Conservation (phyloP, 2,888 invertebrate genomes). For the Acanthosepion lycidas region DNA sequence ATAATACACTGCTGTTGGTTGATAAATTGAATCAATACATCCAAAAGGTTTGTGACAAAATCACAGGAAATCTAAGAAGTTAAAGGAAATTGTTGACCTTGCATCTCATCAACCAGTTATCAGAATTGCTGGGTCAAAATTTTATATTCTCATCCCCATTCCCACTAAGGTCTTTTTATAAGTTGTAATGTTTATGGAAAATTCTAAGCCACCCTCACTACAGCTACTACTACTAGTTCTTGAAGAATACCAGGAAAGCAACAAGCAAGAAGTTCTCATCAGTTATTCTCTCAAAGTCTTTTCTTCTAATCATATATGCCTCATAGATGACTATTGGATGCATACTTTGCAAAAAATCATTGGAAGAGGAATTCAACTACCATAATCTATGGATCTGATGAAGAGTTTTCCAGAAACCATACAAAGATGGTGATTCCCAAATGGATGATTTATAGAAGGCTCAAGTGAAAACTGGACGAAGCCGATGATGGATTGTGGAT, state of each 20-base stretch:
- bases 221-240: neutral
- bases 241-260: neutral
- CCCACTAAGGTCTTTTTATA: neutral
- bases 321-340: neutral
- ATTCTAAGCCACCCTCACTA: neutral
- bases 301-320: neutral
- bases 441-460: neutral
- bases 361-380: neutral
- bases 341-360: neutral
- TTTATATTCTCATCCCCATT: neutral
- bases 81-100: neutral
- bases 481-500: neutral
- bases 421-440: neutral
- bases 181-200: neutral
- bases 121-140: neutral
- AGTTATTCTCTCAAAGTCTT: neutral
- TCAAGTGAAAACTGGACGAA: neutral
- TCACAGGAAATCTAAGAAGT: neutral
- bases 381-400: neutral
- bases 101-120: neutral
- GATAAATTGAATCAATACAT: neutral
- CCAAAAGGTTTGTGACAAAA: neutral
- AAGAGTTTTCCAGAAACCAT: neutral
- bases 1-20: neutral
- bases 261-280: neutral